A percentile compares a stretch with the other conserved stretches of the same genome.
Conservation (phyloP, 2,888 invertebrate genomes). For the Temnothorax ravouxi region DNA sequence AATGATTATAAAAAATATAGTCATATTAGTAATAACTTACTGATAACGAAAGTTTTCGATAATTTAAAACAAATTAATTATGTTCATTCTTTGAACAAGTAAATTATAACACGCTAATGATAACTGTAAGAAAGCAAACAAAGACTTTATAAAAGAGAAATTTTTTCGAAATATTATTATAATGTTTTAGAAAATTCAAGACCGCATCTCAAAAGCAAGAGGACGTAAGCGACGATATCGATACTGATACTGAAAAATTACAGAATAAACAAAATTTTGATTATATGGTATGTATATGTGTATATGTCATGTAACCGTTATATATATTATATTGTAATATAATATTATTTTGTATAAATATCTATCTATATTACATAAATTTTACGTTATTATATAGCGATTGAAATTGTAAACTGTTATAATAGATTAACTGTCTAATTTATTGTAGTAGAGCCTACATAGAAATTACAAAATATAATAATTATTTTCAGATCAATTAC, state of each 20-base stretch:
- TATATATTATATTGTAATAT: neutral
- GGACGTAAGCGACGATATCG: neutral
- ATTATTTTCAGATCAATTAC: neutral
- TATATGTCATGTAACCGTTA: neutral
- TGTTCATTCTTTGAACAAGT: neutral
- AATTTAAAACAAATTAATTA: neutral
- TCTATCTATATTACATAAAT: neutral
- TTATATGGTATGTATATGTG: neutral
- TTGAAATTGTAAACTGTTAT: neutral
- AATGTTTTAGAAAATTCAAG: slow-evolving; percentile 2
- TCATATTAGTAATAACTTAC: neutral
- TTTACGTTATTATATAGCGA: neutral
- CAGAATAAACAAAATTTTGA: neutral
- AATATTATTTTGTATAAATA: neutral
- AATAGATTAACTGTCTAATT: neutral
- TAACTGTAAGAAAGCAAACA: neutral
- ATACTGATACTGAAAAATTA: neutral
- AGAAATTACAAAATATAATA: neutral
- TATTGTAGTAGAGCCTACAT: too few relatives aligned
- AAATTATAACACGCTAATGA: neutral
- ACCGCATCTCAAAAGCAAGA: neutral
- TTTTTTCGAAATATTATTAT: neutral
- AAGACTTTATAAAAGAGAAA: neutral
- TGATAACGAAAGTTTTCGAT: neutral
- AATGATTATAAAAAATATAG: neutral